These are phyloP conservation scores for Nyctibius grandis DNA, from an alignment of 2,797 vertebrate genomes.

Conservation along the genomic window DNA sequence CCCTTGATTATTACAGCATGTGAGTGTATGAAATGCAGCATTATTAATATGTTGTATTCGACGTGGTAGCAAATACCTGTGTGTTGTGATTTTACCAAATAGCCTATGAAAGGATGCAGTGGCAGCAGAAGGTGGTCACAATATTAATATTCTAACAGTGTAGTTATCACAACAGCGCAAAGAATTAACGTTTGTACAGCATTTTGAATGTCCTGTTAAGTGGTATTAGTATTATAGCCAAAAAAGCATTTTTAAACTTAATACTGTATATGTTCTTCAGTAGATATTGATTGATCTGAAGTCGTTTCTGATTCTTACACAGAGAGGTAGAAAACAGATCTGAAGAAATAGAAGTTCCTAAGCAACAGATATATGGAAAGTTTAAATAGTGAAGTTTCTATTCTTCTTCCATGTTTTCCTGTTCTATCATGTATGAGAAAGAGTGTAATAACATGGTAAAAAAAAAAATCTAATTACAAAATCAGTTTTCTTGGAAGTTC, in stretches of 20 bases:
- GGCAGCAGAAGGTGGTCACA: background rate
- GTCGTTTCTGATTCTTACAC: background rate
- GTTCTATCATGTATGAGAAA: background rate
- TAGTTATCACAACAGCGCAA: background rate
- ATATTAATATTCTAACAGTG: background rate
- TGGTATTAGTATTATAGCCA: background rate
- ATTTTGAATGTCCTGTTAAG: background rate
- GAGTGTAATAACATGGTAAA: background rate
- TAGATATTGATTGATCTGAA: background rate
- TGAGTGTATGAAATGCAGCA: background rate
- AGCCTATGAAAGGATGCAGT: background rate
- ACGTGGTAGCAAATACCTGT: background rate
- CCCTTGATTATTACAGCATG: background rate
- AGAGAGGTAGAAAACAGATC: background rate
- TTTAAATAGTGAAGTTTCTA: background rate
- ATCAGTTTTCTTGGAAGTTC: background rate
- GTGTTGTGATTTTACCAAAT: background rate
- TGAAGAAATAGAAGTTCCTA: background rate
- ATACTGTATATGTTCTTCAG: background rate
- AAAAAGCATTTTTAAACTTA: background rate
- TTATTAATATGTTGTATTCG: background rate
- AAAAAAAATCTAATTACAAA: background rate
- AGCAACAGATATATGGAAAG: background rate
- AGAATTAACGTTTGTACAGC: background rate
- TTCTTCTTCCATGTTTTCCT: background rate